These are phyloP conservation scores for Tanaodytes sp. DNA, from an alignment of 2,888 invertebrate species.

Conservation along the genomic window DNA sequence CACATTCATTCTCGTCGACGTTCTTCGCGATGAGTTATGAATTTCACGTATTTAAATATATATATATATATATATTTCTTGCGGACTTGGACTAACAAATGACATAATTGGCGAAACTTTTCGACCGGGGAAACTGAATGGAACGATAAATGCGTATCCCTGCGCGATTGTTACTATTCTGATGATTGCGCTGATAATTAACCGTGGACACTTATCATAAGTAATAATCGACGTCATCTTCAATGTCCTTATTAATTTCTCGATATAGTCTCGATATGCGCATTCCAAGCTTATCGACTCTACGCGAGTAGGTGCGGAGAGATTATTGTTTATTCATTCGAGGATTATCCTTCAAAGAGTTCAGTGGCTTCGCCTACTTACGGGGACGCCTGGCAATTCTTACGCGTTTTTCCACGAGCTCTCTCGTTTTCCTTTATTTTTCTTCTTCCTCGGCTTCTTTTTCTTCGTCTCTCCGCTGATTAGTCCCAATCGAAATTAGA, in stretches of 20 bases:
- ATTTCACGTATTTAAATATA: too few species aligned
- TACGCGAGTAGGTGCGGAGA: constrained; percentile 55
- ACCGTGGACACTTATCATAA: constrained; percentile 38
- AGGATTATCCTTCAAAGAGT: constrained; percentile 69
- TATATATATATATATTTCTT: too few species aligned
- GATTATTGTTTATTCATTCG: constrained; percentile 69
- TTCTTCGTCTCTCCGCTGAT: constrained; percentile 45
- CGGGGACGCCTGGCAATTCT: constrained; percentile 62
- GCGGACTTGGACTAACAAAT: too few species aligned
- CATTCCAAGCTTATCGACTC: constrained; percentile 54
- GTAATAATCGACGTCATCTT: constrained; percentile 54
- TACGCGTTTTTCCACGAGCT: constrained; percentile 61
- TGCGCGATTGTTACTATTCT: constrained; percentile 41
- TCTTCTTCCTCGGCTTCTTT: constrained; percentile 30
- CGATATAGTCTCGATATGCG: constrained; percentile 53
- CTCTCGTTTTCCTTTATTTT: constrained; percentile 49
- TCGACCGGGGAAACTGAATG: too few species aligned
- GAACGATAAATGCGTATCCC: not conserved
- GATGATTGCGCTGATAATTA: constrained; percentile 40
- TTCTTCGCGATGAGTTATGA: too few species aligned
- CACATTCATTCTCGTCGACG: too few species aligned
- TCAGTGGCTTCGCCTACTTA: constrained; percentile 70
- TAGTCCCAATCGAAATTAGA: too few species aligned
- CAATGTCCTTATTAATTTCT: constrained; percentile 55
- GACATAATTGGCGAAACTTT: too few species aligned